Percentiles rank a stretch among this genome's conserved stretches.
phyloP scores from a whole-genome alignment of 2,113 vertebrate genomes.

The Abramis brama region DNA sequence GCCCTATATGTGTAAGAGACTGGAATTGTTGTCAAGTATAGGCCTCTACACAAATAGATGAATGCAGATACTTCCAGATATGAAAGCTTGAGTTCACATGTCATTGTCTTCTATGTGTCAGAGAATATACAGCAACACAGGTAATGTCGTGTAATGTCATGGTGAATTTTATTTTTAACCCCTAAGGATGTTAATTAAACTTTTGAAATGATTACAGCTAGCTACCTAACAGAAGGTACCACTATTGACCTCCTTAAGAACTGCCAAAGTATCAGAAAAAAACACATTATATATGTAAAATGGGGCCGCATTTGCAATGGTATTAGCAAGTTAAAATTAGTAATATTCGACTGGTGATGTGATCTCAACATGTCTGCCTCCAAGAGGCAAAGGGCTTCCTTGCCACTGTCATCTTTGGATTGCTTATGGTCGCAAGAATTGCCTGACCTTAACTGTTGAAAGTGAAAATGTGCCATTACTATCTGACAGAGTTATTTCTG shows the following conservation, averaged over 20 bases:
- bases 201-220: not conserved
- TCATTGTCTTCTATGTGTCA: not conserved
- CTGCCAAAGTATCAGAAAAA: not conserved
- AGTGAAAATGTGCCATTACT: not conserved
- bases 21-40: not conserved
- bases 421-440: not conserved
- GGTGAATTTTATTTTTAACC: too few species aligned
- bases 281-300: not conserved
- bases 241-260: not conserved
- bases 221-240: not conserved
- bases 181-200: not conserved
- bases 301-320: not conserved
- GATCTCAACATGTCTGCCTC: not conserved
- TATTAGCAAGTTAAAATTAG: not conserved
- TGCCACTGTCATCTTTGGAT: too few species aligned
- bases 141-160: too few species aligned
- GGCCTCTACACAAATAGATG: not conserved
- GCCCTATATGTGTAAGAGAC: not conserved
- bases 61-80: not conserved
- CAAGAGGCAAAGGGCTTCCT: not conserved
- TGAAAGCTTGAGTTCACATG: not conserved
- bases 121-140: not conserved
- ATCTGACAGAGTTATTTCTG: not conserved
- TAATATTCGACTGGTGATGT: not conserved
- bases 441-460: not conserved